Evolutionary conservation across 2,797 vertebrate genomes (phyloP).

Genomic region (Cheirogaleus major): DNA sequence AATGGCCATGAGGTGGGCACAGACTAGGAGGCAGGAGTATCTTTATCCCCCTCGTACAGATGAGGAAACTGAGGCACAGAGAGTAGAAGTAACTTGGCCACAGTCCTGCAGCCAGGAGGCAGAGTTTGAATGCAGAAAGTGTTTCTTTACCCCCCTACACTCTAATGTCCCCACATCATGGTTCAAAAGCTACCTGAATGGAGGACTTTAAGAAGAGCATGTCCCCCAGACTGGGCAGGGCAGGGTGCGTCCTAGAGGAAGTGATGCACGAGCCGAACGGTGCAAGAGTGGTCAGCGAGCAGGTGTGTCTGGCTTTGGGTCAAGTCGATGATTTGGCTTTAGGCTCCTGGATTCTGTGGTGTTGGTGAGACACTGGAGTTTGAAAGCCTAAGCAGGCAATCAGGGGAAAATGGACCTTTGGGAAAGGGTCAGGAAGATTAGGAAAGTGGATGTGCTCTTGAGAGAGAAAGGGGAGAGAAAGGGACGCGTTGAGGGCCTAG

Average conservation of each 20-base stretch:
- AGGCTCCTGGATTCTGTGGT: background rate
- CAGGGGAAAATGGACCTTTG: background rate
- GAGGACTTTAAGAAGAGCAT: background rate
- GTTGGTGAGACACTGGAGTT: background rate
- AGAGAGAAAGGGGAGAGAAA: background rate
- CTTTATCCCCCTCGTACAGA: too few relatives aligned
- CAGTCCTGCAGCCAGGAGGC: background rate
- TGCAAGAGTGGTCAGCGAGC: background rate
- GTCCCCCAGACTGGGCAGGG: background rate
- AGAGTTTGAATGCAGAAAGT: background rate
- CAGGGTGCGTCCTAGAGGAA: background rate
- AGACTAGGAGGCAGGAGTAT: background rate
- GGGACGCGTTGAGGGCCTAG: background rate
- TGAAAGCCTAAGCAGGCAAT: background rate
- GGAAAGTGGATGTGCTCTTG: background rate
- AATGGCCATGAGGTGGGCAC: background rate
- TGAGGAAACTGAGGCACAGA: background rate
- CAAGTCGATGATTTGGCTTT: background rate
- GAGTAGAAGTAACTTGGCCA: background rate
- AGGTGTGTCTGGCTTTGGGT: background rate
- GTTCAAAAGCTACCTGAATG: background rate
- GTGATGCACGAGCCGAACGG: fast-evolving
- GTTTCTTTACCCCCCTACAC: background rate
- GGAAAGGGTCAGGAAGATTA: background rate
- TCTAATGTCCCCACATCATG: background rate